Base-by-base conservation (phyloP, 1,140 invertebrate species). In the Hylyphantes graminicola region DNA sequence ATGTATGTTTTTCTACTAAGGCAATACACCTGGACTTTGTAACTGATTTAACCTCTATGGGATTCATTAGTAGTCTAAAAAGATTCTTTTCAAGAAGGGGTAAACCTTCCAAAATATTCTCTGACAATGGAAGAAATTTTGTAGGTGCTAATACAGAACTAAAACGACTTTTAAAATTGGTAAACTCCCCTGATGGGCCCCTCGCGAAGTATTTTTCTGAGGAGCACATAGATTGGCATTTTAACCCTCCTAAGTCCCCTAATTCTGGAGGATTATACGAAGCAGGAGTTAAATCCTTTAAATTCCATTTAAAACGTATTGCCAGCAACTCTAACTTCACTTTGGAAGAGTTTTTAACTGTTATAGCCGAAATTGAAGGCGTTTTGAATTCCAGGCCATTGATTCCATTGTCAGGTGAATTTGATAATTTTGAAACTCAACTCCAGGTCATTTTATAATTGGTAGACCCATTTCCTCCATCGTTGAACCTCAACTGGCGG, bases 11-110 rank as follows among this genome's bases (percentile, higher is more conserved):
- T 59, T 13, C 35, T 13, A 59, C 57, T 59, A 59, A 59, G 7
- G 57, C 57, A 59, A 59, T n/a, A 59, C 57, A 59, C 57, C 57
- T 59, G n/a, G 57, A 59, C n/a, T 59, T 59, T 59, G 57, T 59
- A n/a, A 59, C 11, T n/a, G 57, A 13, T 59, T 59, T 59, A 59
- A 59, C 57, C n/a, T 59, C 57, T 13, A 59, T 13, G 57, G 1
- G 2, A 59, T 59, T 59, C n/a, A 13, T 59, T 59, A 13, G 11
- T 59, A 13, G 11, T 59, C 57, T n/a, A 35, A 35, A 35, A 35
- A 35, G 35, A 12, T 59, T 59, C 57, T 59, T 59, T 59, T n/a
- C n/a, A 13, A 13, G 11, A n/a, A 59, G 11, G n/a, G 57, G 57
- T n/a, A 59, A 59, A n/a, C 57, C n/a, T n/a, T 59, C 57, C 7